Evolutionary conservation across 2,888 invertebrate genomes (phyloP).

Genomic region (Epinotia bilunana): DNA sequence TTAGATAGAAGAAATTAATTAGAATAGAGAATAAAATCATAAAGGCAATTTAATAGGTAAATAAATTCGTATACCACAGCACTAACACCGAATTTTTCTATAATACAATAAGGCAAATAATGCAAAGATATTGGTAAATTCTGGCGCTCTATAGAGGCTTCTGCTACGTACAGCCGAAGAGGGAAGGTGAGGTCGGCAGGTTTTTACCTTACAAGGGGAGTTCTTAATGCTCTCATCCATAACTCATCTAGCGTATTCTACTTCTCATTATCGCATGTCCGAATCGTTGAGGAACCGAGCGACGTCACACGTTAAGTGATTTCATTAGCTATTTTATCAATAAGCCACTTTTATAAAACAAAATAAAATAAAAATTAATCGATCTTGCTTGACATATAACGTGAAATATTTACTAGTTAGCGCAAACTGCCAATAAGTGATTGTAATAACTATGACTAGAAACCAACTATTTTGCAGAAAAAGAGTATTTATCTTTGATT

Average conservation of each 20-base stretch:
- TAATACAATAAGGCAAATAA: slow-evolving; percentile 27
- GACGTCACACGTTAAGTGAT: slow-evolving; percentile 75
- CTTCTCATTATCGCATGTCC: slow-evolving; percentile 73
- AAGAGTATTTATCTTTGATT: slow-evolving; percentile 9
- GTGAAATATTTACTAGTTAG: slow-evolving; percentile 72
- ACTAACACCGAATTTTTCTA: slow-evolving; percentile 34
- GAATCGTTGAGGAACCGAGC: slow-evolving; percentile 65
- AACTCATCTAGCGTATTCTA: slow-evolving; percentile 72
- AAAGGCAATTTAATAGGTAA: slow-evolving; percentile 39
- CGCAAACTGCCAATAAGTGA: slow-evolving; percentile 34
- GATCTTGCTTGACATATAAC: slow-evolving; percentile 64
- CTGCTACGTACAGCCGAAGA: slow-evolving; percentile 56
- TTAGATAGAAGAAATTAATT: slow-evolving; percentile 24
- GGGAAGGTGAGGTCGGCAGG: slow-evolving; percentile 62
- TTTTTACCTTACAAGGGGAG: slow-evolving; percentile 83
- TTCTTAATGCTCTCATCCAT: slow-evolving; percentile 80
- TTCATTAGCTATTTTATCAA: slow-evolving; percentile 78
- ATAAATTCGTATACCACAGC: slow-evolving; percentile 33
- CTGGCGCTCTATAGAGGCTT: slow-evolving; percentile 47
- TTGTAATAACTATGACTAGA: slow-evolving; percentile 36
- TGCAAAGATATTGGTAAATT: slow-evolving; percentile 22
- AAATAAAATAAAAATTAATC: slow-evolving; percentile 81
- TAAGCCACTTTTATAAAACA: slow-evolving; percentile 76
- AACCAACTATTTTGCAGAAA: slow-evolving; percentile 28
- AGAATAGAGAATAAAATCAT: slow-evolving; percentile 31